Conservation (phyloP, 2,113 vertebrate genomes). For the Paraplagusia blochii region DNA sequence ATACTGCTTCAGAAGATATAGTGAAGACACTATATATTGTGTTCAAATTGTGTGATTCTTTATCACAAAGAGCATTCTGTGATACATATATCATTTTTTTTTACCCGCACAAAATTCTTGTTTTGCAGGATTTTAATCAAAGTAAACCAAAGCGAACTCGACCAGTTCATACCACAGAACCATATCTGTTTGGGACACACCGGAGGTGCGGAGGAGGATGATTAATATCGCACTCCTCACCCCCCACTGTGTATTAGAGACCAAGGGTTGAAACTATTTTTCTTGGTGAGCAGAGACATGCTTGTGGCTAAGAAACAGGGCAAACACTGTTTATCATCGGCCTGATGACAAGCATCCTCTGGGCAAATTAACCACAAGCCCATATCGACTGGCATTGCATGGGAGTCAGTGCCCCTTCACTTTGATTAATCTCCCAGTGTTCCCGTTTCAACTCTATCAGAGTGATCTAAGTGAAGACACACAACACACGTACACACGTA, state of each 20-base stretch:
- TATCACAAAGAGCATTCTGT: too few species aligned
- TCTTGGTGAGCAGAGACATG: constrained; percentile 70
- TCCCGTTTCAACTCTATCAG: constrained; percentile 73
- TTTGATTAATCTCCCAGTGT: constrained; percentile 73
- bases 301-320: constrained; percentile 73
- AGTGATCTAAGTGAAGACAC: constrained; percentile 67
- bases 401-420: constrained; percentile 69
- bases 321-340: constrained; percentile 80
- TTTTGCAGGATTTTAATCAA: too few species aligned
- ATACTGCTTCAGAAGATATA: too few species aligned
- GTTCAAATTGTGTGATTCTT: too few species aligned
- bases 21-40: too few species aligned
- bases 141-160: constrained; percentile 10
- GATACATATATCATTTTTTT: too few species aligned
- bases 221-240: constrained; percentile 72
- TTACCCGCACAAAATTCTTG: too few species aligned
- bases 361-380: constrained; percentile 63
- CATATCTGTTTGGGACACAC: constrained; percentile 46
- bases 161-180: constrained; percentile 29
- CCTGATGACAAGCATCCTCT: constrained; percentile 62
- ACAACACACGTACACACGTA: constrained; percentile 44
- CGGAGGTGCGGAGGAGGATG: constrained; percentile 61
- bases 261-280: constrained; percentile 76
- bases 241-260: constrained; percentile 77
- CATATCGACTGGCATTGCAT: constrained; percentile 71